These are phyloP conservation scores for Salvelinus fontinalis DNA, from an alignment of 2,113 vertebrate species.

Conservation along the genomic window DNA sequence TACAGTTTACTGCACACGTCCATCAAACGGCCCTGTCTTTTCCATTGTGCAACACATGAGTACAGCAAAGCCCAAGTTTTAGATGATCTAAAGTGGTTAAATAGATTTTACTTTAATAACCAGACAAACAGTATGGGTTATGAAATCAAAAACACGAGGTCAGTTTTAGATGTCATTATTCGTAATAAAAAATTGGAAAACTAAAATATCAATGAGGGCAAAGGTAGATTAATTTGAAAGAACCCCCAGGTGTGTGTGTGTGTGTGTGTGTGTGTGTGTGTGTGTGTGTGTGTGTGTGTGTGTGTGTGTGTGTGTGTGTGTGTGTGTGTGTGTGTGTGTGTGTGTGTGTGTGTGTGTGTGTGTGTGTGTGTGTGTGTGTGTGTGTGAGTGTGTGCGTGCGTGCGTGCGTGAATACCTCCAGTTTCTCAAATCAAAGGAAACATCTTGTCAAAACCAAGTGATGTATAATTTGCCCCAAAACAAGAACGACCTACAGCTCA, in stretches of 20 bases:
- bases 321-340: no score
- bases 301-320: not conserved
- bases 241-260: not conserved
- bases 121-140: not conserved
- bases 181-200: not conserved
- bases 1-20: conserved; percentile 48
- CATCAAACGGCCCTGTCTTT: conserved; percentile 37
- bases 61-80: not conserved
- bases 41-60: conserved; percentile 8
- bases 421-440: not conserved
- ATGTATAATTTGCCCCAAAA: conserved; percentile 20
- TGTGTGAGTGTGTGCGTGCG: not conserved
- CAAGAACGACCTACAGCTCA: no score
- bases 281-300: not conserved
- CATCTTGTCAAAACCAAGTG: conserved; percentile 9
- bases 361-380: not conserved
- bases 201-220: not conserved
- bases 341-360: not conserved
- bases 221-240: not conserved
- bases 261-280: not conserved
- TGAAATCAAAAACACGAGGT: not conserved
- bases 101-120: not conserved
- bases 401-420: not conserved
- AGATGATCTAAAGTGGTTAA: not conserved
- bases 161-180: not conserved